Evolutionary conservation across 2,888 invertebrate genomes (phyloP), one percentile per base, ranked within the genome.

Genomic region (Eudasyphora cyanicolor): DNA sequence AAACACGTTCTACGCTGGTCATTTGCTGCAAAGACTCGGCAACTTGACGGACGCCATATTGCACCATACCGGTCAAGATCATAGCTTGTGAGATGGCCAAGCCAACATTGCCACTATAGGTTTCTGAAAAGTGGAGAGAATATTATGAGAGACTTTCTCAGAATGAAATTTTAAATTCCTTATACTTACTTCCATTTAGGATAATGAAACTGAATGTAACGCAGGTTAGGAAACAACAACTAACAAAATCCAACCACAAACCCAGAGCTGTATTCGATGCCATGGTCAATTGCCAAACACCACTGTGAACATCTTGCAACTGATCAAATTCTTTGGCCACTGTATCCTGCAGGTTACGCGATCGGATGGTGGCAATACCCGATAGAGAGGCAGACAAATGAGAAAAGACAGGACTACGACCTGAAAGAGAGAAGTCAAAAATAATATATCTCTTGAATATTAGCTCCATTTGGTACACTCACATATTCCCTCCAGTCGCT

Each of bases 381-480:
- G 96, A 94, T 7, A 98, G 93, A 0, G 97, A 95, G 0, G 97
- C 96, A n/a, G 96, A 95, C 86, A 98, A 94, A 90, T 98, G 97
- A 0, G 97, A 96, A 91, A 98, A 98, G 0, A 98, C 96, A 0
- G 98, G 98, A 92, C 98, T 97, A 84, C 96, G 94, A 79, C 95
- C 96, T 89, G 14, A 93, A 74, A 54, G 21, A 27, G 29, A n/a
- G n/a, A n/a, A 38, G 7, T 38, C 4, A 38, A 38, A 38, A 10
- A 38, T n/a, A n/a, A n/a, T 38, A 14, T 38, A 38, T 38, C 6
- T 38, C 38, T 60, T 0, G 12, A 21, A 35, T 3, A n/a, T 10
- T 73, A 54, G 32, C 4, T 21, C 38, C 21, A 4, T n/a, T n/a
- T n/a, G n/a, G n/a, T n/a, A n/a, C n/a, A 92, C 93, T 93, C 92